Percentiles rank a stretch among this genome's conserved stretches.
Conservation (phyloP, 2,888 invertebrate species). For the Eulithis testata region DNA sequence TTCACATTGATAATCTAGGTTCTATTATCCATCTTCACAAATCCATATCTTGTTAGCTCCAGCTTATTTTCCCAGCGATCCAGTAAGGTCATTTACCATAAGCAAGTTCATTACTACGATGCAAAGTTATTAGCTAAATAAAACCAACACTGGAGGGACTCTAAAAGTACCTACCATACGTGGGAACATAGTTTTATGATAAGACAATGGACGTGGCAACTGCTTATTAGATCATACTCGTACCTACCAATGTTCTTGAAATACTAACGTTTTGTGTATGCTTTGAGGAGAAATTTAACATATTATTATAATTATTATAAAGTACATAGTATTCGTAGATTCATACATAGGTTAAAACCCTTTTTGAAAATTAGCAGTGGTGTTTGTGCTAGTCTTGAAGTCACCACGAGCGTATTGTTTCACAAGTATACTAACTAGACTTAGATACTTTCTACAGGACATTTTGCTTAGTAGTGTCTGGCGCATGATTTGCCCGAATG, state of each 20-base stretch:
- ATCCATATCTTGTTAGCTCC: neutral
- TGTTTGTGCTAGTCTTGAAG: too few relatives aligned
- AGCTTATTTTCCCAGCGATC: conserved; percentile 23
- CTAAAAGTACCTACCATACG: conserved; percentile 23
- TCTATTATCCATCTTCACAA: neutral
- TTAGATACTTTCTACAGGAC: too few relatives aligned
- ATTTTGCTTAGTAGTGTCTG: too few relatives aligned
- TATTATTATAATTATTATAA: too few relatives aligned
- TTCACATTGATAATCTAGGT: neutral
- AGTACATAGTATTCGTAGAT: neutral
- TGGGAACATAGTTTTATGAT: conserved; percentile 27
- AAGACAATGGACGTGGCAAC: conserved; percentile 29
- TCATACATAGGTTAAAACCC: too few relatives aligned
- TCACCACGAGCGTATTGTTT: too few relatives aligned
- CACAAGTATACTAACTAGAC: too few relatives aligned
- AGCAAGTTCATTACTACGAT: conserved; percentile 39
- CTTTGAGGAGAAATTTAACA: conserved; percentile 4
- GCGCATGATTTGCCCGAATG: too few relatives aligned
- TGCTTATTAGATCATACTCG: conserved; percentile 27
- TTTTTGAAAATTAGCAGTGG: too few relatives aligned
- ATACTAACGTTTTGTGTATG: conserved; percentile 9
- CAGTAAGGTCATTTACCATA: conserved; percentile 16
- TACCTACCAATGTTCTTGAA: conserved; percentile 23
- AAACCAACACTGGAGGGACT: conserved; percentile 40
- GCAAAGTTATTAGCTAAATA: conserved; percentile 40